Conservation (phyloP, 1,140 invertebrate species). For the Watersipora subatra region DNA sequence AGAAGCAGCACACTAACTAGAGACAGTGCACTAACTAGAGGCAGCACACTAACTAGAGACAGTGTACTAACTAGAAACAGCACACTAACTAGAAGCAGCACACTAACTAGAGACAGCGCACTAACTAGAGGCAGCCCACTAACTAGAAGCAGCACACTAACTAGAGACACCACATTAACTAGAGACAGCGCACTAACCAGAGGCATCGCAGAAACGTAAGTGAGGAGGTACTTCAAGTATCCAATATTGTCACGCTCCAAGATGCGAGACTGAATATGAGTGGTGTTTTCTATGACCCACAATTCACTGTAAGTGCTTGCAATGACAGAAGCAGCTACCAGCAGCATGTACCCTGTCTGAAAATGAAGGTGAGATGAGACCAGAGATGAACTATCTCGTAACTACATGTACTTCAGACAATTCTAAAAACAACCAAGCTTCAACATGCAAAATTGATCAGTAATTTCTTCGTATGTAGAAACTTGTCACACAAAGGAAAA, state of each 20-base stretch:
- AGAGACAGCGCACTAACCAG: slow-evolving; percentile 61
- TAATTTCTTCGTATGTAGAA: no score
- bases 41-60: no score
- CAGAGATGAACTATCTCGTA: background rate
- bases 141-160: no score
- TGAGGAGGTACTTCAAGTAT: slow-evolving; percentile 60
- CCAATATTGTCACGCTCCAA: slow-evolving; percentile 65
- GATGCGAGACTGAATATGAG: slow-evolving; percentile 83
- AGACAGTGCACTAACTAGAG: no score
- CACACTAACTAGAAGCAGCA: no score
- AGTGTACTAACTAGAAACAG: no score
- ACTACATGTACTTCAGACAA: background rate
- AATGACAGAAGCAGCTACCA: slow-evolving; percentile 69
- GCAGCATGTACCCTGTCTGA: slow-evolving; percentile 58
- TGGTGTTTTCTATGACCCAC: slow-evolving; percentile 88
- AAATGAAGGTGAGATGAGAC: no score
- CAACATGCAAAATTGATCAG: background rate
- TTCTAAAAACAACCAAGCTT: slow-evolving; percentile 2
- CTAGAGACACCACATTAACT: no score
- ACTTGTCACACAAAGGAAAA: no score
- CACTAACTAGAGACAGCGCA: no score
- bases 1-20: no score
- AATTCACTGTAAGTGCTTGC: slow-evolving; percentile 83
- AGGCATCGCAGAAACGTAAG: slow-evolving; percentile 67
- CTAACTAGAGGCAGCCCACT: no score